Base-by-base conservation (phyloP, 2,888 invertebrate genomes). In the Lepeophtheirus nordmannii region DNA sequence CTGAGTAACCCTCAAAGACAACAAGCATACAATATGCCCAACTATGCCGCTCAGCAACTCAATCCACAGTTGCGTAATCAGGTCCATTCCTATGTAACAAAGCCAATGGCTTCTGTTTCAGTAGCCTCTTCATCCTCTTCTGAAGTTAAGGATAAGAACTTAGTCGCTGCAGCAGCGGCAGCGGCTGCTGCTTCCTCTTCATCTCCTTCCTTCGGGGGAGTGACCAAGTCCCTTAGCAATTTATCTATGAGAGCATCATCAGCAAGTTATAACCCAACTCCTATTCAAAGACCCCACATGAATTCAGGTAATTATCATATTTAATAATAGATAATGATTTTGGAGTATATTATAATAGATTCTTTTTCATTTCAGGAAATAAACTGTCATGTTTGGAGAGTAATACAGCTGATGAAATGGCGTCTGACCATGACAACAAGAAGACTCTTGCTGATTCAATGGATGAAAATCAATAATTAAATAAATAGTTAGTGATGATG, bases 81-180 rank as follows among this genome's bases (percentile, higher is more conserved):
- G 74, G 68, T 73, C 12, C 61, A 61, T 11, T n/a, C n/a, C 30
- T 37, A 61, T 11, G 23, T n/a, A 37, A 37, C 39, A 2, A 17
- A n/a, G 23, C 37, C 61, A 11, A 22, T 37, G 37, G 61, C 30
- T 17, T 38, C 61, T 14, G 37, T 37, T 22, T 23, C 61, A 72
- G 70, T 72, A 73, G 68, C 70, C 70, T 69, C 72, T 74, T 70
- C 30, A 11, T 12, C 37, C 61, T n/a, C n/a, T 37, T 22, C 37
- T n/a, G 38, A n/a, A 61, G 37, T 37, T 37, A 61, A 61, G 22
- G 61, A 17, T 12, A 22, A 14, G 23, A 38, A 11, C 37, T 22
- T 61, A 37, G 11, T 37, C 37, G 23, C 61, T 61, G 23, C 61
- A 2, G n/a, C 37, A 22, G 30, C n/a, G n/a, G n/a, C n/a, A n/a